Base-by-base conservation (phyloP, 2,113 vertebrate species). In the Clarias gariepinus region DNA sequence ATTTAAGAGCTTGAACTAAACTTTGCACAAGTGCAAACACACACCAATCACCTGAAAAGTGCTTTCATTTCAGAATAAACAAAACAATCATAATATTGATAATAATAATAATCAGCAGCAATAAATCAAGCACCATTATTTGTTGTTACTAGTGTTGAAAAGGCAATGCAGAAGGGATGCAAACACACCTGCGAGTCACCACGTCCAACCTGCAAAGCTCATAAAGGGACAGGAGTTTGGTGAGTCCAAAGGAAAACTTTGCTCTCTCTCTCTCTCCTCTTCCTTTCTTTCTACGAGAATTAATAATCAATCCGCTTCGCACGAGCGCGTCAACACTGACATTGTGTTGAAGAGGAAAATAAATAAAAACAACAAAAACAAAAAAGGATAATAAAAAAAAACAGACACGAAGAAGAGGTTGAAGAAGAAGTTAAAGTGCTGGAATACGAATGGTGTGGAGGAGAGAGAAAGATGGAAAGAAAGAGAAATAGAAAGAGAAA, bases 161-260 rank as follows among this genome's bases (percentile, higher is more conserved):
- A 10, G 69, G 21, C 33, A 11, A 66, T 66, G 61, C 81, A 82
- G 13, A 82, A 82, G 3, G 66, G 61, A 82, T 53, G 16, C 0
- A 28, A 66, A 66, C 81, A 82, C 81, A 82, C 81, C 81, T 82
- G 81, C 12, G 53, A 82, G 81, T 82, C 81, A 82, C 61, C 61
- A 82, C 61, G 81, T 82, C 81, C 81, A 5, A 66, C 28, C 81
- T n/a, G 81, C 16, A 53, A 41, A 2, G 81, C 81, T 82, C 81
- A 82, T 82, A 47, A 82, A 82, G 80, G 16, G 61, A 66, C 23
- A 19, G 81, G 13, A 82, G 81, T 82, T 82, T 53, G 41, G 61
- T 3, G 81, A 82, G 81, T 66, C 81, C 81, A 13, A 47, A 66
- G 23, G 3, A 47, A 82, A 82, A 81, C 57, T 81, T 81, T 81